Percentiles rank a stretch among this genome's conserved stretches.
Conservation (phyloP, 2,797 vertebrate species). For the Neosilurus mollespiculum region DNA sequence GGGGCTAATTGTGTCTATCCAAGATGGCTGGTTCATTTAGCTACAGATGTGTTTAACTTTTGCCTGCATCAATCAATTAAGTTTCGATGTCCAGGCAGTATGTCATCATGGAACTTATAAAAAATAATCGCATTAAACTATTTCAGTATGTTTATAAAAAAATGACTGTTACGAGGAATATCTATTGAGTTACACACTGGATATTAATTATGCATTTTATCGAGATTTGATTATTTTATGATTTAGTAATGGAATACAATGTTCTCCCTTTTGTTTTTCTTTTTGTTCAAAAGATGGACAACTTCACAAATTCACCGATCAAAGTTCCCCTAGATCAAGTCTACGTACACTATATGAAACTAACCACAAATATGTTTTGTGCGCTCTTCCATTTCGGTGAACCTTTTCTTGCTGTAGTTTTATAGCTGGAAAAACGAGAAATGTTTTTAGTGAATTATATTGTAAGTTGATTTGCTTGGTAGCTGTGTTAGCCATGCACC, state of each 20-base stretch:
- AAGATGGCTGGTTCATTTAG: not conserved
- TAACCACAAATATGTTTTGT: not conserved
- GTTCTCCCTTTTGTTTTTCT: no score
- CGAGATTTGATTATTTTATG: not conserved
- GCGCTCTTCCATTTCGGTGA: not conserved
- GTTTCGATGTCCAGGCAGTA: no score
- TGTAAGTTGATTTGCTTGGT: not conserved
- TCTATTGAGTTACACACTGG: not conserved
- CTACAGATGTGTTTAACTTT: not conserved
- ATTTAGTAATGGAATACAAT: not conserved
- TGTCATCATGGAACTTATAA: not conserved
- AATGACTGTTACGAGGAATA: not conserved
- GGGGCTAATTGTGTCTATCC: not conserved
- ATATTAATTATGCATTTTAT: not conserved
- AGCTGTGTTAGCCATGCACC: no score
- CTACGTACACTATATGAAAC: not conserved
- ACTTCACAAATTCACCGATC: not conserved
- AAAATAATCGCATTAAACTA: not conserved
- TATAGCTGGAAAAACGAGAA: not conserved
- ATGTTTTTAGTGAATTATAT: not conserved
- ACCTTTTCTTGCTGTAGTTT: not conserved
- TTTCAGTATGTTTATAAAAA: not conserved
- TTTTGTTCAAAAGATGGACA: not conserved
- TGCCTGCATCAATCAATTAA: no score
- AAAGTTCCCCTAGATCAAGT: not conserved